Evolutionary conservation across 1,140 invertebrate species (phyloP), one percentile per base, ranked within the genome.

Genomic region (Danaus melanippus): DNA sequence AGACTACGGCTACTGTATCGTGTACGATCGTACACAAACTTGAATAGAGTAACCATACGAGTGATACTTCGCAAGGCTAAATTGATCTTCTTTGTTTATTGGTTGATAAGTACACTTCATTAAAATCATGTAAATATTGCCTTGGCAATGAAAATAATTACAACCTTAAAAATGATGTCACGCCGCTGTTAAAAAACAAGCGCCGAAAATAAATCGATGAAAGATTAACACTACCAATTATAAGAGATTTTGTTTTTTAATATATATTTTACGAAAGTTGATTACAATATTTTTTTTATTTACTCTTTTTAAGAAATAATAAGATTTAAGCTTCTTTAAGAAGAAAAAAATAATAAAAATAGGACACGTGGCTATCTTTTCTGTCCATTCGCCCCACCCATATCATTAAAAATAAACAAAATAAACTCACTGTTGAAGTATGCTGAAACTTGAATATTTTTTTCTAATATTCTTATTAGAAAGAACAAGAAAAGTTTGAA

Each of bases 311-410:
- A 1, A 32, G 21, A 32, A 32, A 3, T 32, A 32, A 32, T 32
- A 32, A 32, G 6, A 8, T 5, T 32, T 32, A 32, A 32, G 21
- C 21, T 7, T 32, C 21, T 32, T 7, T 32, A 32, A 32, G 6
- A 5, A 32, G 21, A 32, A 32, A 32, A 32, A 32, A 32, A 32
- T 32, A 32, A 32, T 7, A 70, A 76, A 82, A 72, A 62, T 74
- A 80, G 76, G 79, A 86, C 83, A 86, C 83, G 83, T 86, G 83
- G 83, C 83, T 75, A 67, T 69, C 73, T 79, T 76, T 76, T 69
- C 63, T 62, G 74, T 79, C 79, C 79, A 79, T 83, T 76, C 77
- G 81, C 81, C 81, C 81, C 83, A 84, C 79, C 83, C 83, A 69
- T 69, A 59, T 63, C 72, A 63, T 76, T 77, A 78, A 84, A 83